Conservation (phyloP, 2,113 vertebrate species). For the Geothlypis trichas region DNA sequence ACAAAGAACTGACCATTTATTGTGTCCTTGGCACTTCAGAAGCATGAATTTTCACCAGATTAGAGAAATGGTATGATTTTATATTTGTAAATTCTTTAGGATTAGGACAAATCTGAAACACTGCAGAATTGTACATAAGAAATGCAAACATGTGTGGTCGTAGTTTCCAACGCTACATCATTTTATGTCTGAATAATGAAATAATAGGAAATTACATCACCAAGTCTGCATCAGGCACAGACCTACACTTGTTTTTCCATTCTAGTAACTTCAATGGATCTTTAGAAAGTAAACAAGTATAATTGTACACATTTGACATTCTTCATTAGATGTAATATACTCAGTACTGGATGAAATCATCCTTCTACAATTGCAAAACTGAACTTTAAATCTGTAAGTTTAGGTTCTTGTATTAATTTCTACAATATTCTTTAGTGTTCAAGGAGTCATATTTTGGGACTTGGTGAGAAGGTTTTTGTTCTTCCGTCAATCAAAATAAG, state of each 20-base stretch:
- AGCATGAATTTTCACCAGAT: background rate
- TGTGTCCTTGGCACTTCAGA: background rate
- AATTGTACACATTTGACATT: background rate
- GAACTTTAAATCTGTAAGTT: background rate
- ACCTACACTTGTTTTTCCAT: background rate
- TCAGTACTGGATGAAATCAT: background rate
- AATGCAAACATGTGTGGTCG: background rate
- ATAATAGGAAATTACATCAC: background rate
- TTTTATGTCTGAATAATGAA: background rate
- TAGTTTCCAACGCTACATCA: background rate
- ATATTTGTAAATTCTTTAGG: background rate
- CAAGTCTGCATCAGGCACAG: background rate
- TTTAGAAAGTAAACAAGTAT: background rate
- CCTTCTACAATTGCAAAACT: background rate
- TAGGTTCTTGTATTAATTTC: background rate
- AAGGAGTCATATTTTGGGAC: background rate
- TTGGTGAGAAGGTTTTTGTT: background rate
- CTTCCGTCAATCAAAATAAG: background rate
- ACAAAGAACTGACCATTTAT: background rate
- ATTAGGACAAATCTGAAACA: background rate
- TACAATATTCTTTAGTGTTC: background rate
- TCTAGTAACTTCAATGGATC: background rate
- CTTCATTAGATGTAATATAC: background rate
- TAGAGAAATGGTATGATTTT: background rate
- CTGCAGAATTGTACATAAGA: accelerated